These are phyloP conservation scores for Cinara cedri DNA, from an alignment of 2,888 invertebrate genomes.

Conservation along the genomic window DNA sequence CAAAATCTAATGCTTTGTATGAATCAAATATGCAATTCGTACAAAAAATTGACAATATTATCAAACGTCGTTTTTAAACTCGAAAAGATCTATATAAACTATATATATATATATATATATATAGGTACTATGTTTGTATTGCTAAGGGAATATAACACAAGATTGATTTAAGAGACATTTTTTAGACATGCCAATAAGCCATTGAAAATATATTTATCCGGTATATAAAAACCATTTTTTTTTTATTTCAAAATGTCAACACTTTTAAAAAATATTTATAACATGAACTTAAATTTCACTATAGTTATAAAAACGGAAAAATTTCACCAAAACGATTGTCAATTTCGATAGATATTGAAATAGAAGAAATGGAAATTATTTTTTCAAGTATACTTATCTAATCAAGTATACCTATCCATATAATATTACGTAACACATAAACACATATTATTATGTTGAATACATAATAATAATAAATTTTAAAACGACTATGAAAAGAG, in stretches of 20 bases:
- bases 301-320: background rate
- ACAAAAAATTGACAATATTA: background rate
- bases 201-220: background rate
- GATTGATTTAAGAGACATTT: background rate
- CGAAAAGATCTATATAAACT: too few relatives aligned
- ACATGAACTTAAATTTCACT: background rate
- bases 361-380: slow-evolving; percentile 1
- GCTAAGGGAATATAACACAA: background rate
- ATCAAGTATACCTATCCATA: too few relatives aligned
- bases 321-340: background rate
- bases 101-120: too few relatives aligned
- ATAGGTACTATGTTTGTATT: background rate
- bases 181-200: background rate
- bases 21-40: background rate
- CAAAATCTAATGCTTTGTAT: background rate
- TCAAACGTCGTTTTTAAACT: background rate
- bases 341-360: background rate
- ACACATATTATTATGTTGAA: slow-evolving; percentile 16
- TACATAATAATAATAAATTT: slow-evolving; percentile 42
- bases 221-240: background rate
- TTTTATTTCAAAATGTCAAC: background rate
- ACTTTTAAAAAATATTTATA: background rate
- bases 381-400: too few relatives aligned
- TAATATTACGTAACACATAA: slow-evolving; percentile 4
- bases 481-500: slow-evolving; percentile 31